Percentiles rank a stretch among this genome's conserved stretches.
Conservation (phyloP, 2,113 vertebrate species). For the Bombycilla garrulus region DNA sequence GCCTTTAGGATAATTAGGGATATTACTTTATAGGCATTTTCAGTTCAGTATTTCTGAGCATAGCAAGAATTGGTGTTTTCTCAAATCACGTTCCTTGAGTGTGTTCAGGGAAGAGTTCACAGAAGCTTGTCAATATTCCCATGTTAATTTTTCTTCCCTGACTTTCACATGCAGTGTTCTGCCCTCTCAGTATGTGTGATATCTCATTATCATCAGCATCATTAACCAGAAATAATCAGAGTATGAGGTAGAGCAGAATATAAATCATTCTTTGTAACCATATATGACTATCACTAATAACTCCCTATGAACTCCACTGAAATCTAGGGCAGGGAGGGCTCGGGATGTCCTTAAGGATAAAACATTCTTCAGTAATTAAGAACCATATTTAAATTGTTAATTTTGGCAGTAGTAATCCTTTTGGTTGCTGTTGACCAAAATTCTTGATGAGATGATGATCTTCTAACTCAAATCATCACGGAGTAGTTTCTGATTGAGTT, state of each 20-base stretch:
- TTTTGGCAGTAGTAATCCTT: background rate
- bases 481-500: background rate
- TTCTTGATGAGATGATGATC: background rate
- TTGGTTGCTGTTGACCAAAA: background rate
- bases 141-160: background rate
- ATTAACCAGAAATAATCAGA: background rate
- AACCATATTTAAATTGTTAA: background rate
- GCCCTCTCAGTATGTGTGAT: background rate
- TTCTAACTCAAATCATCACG: background rate
- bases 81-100: background rate
- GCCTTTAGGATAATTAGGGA: background rate
- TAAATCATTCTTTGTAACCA: background rate
- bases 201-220: background rate
- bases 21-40: background rate
- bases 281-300: background rate
- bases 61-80: background rate
- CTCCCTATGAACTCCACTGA: background rate
- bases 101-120: background rate
- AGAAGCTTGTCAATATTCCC: background rate
- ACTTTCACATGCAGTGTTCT: background rate
- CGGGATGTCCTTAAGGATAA: background rate
- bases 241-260: background rate
- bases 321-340: background rate
- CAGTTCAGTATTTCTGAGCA: background rate
- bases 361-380: background rate